Evolutionary conservation across 2,113 vertebrate species (phyloP), one percentile per base, ranked within the genome.

Genomic region (Oxygymnocypris stewartii): DNA sequence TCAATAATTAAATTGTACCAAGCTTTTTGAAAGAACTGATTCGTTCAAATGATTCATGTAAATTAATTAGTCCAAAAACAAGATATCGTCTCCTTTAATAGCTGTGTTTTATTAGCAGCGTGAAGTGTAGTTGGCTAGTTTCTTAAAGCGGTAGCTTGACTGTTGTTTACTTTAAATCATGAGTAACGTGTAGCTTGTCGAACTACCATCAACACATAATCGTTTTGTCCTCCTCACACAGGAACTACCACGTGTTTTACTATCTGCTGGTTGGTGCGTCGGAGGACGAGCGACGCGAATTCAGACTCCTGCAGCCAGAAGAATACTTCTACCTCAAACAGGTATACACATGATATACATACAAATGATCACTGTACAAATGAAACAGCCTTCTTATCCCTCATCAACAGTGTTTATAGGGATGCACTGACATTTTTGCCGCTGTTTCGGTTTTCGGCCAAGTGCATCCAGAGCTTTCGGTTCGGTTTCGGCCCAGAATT

Each of bases 301-400:
- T 98, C 92, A 97, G 96, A 91, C 94, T 99, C 91, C 95, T 96
- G 91, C 96, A 97, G 89, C 98, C 98, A 61, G 96, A 97, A 96
- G 96, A 99, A 87, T 99, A 97, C 94, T 96, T 96, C 96, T 99
- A 99, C 97, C 98, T 99, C 96, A 98, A 98, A 91, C 98, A 99
- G 98, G 54, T 59, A 59, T 14, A 49, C 3, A 49, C 47, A 49
- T 13, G 11, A 4, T 49, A 3, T 4, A 13, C 13, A 13, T 49
- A 13, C 47, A 49, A 49, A 51, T 51, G 14, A 51, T 20, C 28
- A 7, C 28, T 69, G 6, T 37, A 37, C 67, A 28, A 25, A 4
- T 65, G 11, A 25, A n/a, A 61, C 6, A n/a, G 49, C 49, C 4
- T 4, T 4, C 49, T 14, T 51, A 51, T 51, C 13, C 49, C 49